Percentiles rank a stretch among this genome's conserved stretches.
These are phyloP conservation scores for Pheucticus melanocephalus DNA, from an alignment of 2,113 vertebrate species.

Conservation along the genomic window DNA sequence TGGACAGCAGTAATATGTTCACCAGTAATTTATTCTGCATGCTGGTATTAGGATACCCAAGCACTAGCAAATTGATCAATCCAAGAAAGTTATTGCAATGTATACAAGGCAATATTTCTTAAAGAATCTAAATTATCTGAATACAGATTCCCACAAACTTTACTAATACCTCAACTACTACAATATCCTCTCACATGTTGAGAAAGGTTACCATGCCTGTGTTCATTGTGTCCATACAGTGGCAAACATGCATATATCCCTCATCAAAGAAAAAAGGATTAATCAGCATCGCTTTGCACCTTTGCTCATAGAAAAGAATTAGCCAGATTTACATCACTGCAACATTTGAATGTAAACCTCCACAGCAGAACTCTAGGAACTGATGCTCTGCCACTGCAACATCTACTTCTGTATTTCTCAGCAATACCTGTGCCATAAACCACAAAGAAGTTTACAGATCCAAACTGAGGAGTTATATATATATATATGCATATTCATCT, in stretches of 20 bases:
- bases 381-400: neutral
- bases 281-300: neutral
- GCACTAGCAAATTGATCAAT: neutral
- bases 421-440: neutral
- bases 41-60: neutral
- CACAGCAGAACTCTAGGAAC: neutral
- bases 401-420: neutral
- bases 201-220: too few relatives aligned
- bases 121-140: neutral
- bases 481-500: neutral
- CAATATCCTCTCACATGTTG: neutral
- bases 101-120: neutral
- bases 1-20: neutral
- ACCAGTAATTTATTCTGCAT: neutral
- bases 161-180: neutral
- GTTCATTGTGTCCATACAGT: rapidly evolving
- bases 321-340: neutral
- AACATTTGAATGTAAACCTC: neutral
- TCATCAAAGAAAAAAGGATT: neutral
- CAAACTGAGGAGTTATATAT: neutral
- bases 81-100: neutral
- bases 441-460: neutral
- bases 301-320: neutral
- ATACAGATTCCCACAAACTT: neutral
- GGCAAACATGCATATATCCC: neutral